phyloP scores from a whole-genome alignment of 2,888 invertebrate genomes.

The Rotaria macrura region DNA sequence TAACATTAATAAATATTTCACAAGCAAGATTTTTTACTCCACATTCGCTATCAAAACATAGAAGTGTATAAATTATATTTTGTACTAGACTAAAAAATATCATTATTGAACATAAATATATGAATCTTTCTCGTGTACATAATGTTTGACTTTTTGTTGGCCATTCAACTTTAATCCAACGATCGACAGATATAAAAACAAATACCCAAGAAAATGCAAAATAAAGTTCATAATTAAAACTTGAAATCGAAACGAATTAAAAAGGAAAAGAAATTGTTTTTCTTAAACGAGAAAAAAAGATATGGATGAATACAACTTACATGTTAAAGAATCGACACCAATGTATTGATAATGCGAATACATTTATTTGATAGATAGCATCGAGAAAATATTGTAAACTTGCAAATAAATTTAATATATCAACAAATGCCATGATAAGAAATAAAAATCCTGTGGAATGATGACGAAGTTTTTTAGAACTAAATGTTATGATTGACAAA shows the following conservation, averaged over 20 bases:
- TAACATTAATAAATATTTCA: conserved; percentile 16
- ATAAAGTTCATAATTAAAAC: conserved; percentile 16
- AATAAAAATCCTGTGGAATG: conserved; percentile 19
- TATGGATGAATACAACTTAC: background rate
- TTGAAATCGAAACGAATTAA: background rate
- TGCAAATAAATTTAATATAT: conserved; percentile 18
- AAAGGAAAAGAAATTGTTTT: too few relatives aligned
- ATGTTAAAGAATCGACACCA: background rate
- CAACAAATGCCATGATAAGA: conserved; percentile 3
- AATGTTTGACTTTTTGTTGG: conserved; percentile 10
- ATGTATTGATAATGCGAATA: background rate
- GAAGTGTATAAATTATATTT: background rate
- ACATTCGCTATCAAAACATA: background rate
- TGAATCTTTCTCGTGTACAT: background rate
- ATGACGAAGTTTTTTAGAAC: background rate
- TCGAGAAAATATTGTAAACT: conserved; percentile 13
- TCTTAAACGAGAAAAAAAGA: too few relatives aligned
- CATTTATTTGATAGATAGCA: conserved; percentile 20
- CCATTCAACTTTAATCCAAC: conserved; percentile 22
- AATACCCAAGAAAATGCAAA: conserved; percentile 13
- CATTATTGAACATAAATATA: background rate
- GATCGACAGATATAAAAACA: background rate
- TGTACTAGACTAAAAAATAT: background rate
- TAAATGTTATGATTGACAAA: background rate
- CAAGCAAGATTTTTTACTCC: background rate